phyloP scores from a whole-genome alignment of 2,797 vertebrate genomes.

The Vireo griseus region DNA sequence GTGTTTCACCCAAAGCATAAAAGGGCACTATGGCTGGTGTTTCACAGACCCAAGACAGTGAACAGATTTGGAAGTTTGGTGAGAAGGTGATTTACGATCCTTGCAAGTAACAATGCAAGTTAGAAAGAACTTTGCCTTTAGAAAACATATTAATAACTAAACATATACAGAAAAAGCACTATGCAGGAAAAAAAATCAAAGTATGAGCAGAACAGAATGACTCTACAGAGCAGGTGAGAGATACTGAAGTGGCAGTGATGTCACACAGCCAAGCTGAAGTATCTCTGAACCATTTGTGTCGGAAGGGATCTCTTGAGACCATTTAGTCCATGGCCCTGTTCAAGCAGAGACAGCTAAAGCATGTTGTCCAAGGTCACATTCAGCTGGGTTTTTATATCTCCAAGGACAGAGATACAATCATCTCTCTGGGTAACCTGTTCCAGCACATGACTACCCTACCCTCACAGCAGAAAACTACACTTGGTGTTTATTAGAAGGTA shows the following conservation, averaged over 20 bases:
- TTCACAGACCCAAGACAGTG: background rate
- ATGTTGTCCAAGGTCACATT: background rate
- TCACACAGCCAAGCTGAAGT: background rate
- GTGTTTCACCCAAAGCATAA: background rate
- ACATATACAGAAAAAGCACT: background rate
- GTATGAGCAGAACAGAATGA: background rate
- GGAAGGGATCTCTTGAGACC: background rate
- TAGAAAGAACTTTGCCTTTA: background rate
- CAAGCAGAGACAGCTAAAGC: background rate
- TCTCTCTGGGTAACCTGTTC: background rate
- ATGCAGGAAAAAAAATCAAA: background rate
- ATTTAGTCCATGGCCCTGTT: fast-evolving
- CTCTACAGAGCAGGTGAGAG: background rate
- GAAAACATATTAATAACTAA: background rate
- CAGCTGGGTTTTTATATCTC: background rate
- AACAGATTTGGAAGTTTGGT: background rate
- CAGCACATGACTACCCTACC: background rate
- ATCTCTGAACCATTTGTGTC: background rate
- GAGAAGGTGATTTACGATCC: background rate
- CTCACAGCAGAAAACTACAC: background rate
- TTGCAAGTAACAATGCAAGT: background rate
- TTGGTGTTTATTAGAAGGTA: background rate
- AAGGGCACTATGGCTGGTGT: background rate
- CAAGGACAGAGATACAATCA: background rate
- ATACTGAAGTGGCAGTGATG: background rate